Base-by-base conservation (phyloP, 2,888 invertebrate species). In the Myathropa florea region DNA sequence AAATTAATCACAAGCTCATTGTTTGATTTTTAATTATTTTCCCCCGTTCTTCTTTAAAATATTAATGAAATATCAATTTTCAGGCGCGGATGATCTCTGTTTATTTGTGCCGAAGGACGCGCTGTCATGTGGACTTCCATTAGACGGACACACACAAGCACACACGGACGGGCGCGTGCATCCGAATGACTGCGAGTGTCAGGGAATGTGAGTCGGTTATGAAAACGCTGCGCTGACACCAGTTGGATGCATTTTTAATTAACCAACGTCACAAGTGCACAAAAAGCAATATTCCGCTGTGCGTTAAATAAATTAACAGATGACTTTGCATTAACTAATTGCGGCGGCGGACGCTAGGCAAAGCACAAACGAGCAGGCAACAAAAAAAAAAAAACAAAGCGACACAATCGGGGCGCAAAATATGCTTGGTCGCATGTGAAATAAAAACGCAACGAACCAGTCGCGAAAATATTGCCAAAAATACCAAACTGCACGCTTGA, bases 11-110 rank as follows among this genome's bases (percentile, higher is more conserved):
- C 18, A 61, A 46, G 18, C 46, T 18, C 53, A 63, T 53, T 33
- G 36, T 64, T 55, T 28, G 53, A 75, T 55, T 64, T 75, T 75
- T 75, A 36, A 64, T 75, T 57, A 75, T 57, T 75, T 73, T 18
- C 18, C 33, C 30, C n/a, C n/a, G n/a, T n/a, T n/a, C 23, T 72
- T 61, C 33, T 28, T 46, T 53, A 61, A 21, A 23, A 26, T 28
- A 33, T 57, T 30, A 73, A 55, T 63, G 33, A 24, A 73, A 53
- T 75, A 26, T 64, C 33, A 57, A 55, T 64, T 64, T 7, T 39
- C 46, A 26, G 12, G 28, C 33, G 30, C n/a, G 12, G 33, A 57
- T 36, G 36, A 18, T 23, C n/a, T 59, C 12, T 36, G 68, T 23
- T 33, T 23, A 12, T 12, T 36, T 36, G 9, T 10, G 21, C 12